A percentile compares a stretch with the other conserved stretches of the same genome.
Conservation (phyloP, 2,797 vertebrate genomes). For the Monodelphis domestica region DNA sequence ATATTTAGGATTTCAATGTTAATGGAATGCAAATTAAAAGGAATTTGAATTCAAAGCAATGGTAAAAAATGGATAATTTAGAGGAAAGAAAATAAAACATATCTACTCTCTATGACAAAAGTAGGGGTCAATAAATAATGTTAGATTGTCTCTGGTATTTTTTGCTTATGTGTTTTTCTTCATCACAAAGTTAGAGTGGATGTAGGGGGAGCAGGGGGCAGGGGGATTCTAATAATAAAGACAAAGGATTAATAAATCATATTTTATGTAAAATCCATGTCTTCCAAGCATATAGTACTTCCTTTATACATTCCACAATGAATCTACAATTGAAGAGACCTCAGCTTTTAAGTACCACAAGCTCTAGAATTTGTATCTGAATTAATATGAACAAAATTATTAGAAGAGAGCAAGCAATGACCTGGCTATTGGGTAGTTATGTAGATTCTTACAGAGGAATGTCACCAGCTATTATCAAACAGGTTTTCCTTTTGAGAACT, state of each 20-base stretch:
- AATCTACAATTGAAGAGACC: neutral
- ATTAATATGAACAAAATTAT: neutral
- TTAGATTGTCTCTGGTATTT: no score
- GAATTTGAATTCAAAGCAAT: neutral
- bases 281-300: no score
- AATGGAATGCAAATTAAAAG: neutral
- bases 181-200: no score
- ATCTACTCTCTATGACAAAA: neutral
- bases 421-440: neutral
- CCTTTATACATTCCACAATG: no score
- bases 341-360: neutral
- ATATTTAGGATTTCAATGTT: neutral
- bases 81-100: neutral
- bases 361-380: neutral
- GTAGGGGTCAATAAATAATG: neutral
- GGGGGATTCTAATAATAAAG: no score
- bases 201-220: no score
- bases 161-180: no score
- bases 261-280: no score
- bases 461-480: neutral
- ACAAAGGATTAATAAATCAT: no score
- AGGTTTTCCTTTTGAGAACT: constrained; percentile 7
- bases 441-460: neutral
- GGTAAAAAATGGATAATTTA: neutral
- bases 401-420: neutral